phyloP scores from a whole-genome alignment of 2,888 invertebrate genomes.

The Euphydryas editha region DNA sequence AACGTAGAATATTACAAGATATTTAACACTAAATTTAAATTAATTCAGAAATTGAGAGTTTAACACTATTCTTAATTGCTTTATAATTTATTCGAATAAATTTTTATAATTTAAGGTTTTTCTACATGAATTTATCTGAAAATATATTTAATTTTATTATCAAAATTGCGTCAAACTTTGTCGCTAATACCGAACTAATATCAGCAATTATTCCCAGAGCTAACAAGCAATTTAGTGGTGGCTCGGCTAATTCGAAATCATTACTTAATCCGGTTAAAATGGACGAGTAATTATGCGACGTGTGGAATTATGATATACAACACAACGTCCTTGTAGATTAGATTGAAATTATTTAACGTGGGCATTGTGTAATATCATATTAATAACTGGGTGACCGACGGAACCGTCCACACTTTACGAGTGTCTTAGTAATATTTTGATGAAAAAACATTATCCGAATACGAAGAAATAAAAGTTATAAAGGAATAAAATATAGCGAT shows the following conservation, averaged over 20 bases:
- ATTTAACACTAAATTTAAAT: too few relatives aligned
- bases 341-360: not conserved
- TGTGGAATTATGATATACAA: not conserved
- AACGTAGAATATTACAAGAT: too few relatives aligned
- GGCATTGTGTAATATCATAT: not conserved
- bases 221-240: constrained; percentile 5
- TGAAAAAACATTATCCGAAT: too few relatives aligned
- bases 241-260: constrained; percentile 13
- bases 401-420: too few relatives aligned
- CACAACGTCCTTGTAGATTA: not conserved
- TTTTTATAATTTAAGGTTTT: too few relatives aligned
- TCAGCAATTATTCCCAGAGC: constrained; percentile 9
- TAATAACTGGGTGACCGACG: not conserved
- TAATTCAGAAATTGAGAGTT: too few relatives aligned
- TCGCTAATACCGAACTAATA: constrained; percentile 8
- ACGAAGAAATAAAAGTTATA: too few relatives aligned
- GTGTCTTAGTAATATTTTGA: too few relatives aligned
- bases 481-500: too few relatives aligned
- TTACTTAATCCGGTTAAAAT: constrained; percentile 14
- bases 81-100: too few relatives aligned
- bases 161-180: not conserved
- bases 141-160: not conserved
- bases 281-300: constrained; percentile 11
- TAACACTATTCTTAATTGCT: too few relatives aligned
- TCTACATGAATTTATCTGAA: not conserved